Evolutionary conservation across 2,797 vertebrate species (phyloP), one percentile per base, ranked within the genome.

Genomic region (Meda fulgida): DNA sequence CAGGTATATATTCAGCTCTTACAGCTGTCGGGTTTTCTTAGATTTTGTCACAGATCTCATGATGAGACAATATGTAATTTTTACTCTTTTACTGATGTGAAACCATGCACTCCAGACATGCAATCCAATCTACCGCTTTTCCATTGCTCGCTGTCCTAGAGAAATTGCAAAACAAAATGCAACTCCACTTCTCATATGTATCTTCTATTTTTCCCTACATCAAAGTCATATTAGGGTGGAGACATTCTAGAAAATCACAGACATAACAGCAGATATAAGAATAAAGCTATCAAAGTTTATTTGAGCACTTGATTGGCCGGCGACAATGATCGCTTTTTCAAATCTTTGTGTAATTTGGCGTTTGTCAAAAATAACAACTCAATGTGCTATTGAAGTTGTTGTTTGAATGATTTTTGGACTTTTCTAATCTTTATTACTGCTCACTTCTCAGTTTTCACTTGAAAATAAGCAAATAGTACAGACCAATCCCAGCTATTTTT

Each of bases 1-100:
- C 58, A 38, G 48, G 43, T 76, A 65, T 70, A 75, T 72, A 51
- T 76, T 67, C 23, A 19, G 14, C 26, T 48, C 19, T 51, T 80
- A 58, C 58, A 76, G 58, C 40, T 75, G 58, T 66, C 58, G 21
- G 3, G 13, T n/a, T 43, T 43, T 55, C n/a, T 58, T 23, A 29
- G 51, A 29, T 38, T 19, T 38, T 11, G 14, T 60, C 7, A 26
- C n/a, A 31, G 34, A 53, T 60, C 23, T 60, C 43, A 43, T 46
- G 14, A 81, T 71, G 34, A 13, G 10, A 58, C 34, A n/a, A 11
- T 60, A 3, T 53, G 23, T 60, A 1, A 60, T 38, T 60, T 60
- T 76, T 55, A 36, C 21, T 13, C 4, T 75, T 23, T 36, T 58
- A 58, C 16, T 71, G n/a, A 40, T 63, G 3, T 53, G 51, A 69